A percentile compares a stretch with the other conserved stretches of the same genome.
phyloP scores from a whole-genome alignment of 2,797 vertebrate genomes.

The Siniperca scherzeri region DNA sequence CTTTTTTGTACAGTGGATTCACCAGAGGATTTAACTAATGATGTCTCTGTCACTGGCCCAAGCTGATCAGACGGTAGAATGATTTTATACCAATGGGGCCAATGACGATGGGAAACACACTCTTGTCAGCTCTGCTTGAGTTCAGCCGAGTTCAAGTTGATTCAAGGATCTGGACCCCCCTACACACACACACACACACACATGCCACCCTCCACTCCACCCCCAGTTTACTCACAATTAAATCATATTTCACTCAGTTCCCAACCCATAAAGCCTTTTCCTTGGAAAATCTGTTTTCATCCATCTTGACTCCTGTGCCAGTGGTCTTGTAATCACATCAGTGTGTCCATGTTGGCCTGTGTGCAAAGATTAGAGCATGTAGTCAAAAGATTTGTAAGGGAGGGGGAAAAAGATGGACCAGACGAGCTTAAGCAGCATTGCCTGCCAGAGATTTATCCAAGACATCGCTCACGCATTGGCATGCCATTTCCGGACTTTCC shows the following conservation, averaged over 20 bases:
- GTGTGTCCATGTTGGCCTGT: conserved; percentile 30
- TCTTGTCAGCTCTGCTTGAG: conserved; percentile 16
- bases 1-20: not conserved
- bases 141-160: conserved; percentile 35
- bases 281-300: conserved; percentile 64
- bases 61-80: conserved; percentile 16
- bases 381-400: conserved; percentile 54
- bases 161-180: conserved; percentile 54
- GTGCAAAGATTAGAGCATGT: conserved; percentile 49
- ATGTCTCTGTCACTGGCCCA: conserved; percentile 15
- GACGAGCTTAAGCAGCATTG: conserved; percentile 30
- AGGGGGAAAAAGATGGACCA: conserved; percentile 34
- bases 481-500: conserved; percentile 48
- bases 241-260: conserved; percentile 44
- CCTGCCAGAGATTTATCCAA: conserved; percentile 53
- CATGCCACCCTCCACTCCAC: no score
- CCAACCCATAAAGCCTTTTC: conserved; percentile 41
- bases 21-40: conserved; percentile 18
- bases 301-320: conserved; percentile 42
- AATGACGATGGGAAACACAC: conserved; percentile 39
- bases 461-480: conserved; percentile 46
- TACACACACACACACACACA: no score
- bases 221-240: conserved; percentile 24
- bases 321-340: conserved; percentile 61
- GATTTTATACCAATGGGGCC: not conserved